Evolutionary conservation across 2,888 invertebrate genomes (phyloP), one percentile per base, ranked within the genome.

Genomic region (Calameuta filiformis): DNA sequence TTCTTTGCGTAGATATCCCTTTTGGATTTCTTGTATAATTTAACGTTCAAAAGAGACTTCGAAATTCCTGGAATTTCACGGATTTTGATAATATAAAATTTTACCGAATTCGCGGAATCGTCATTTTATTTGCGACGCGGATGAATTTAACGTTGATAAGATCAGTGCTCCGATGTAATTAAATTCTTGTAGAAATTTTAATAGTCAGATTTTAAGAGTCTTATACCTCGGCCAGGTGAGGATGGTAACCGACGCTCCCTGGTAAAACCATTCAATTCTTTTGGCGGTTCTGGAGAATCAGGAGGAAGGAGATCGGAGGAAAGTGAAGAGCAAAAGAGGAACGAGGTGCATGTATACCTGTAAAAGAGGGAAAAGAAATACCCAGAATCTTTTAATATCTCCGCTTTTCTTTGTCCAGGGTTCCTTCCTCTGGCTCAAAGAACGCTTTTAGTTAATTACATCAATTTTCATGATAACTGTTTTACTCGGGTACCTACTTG

Each of bases 401-500:
- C 82, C 78, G 79, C 79, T 77, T 73, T 73, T 82, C 84, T 86
- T 86, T 86, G 84, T 86, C 85, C 68, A 74, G 77, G 35, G 78
- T 81, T 82, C 80, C 79, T 80, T 80, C 80, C 85, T 76, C 79
- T 79, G 79, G 80, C n/a, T 35, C 83, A 82, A 33, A 83, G 68
- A 69, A 35, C 68, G 77, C 85, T 85, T 83, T 83, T 84, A 83
- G 81, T 86, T 86, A 86, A 86, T 86, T 86, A 86, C 84, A 85
- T 85, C 83, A 83, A 84, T 83, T 81, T 81, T 79, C 73, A 73
- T 79, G 80, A 83, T 77, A 81, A 84, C 77, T 78, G 76, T 76
- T 73, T 78, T 73, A 31, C 74, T 77, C 73, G 30, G 30, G 34
- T 56, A 56, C 56, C 56, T 56, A 15, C 71, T 71, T n/a, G 11